phyloP scores from a whole-genome alignment of 2,113 vertebrate species.

The Glaucomys volans region DNA sequence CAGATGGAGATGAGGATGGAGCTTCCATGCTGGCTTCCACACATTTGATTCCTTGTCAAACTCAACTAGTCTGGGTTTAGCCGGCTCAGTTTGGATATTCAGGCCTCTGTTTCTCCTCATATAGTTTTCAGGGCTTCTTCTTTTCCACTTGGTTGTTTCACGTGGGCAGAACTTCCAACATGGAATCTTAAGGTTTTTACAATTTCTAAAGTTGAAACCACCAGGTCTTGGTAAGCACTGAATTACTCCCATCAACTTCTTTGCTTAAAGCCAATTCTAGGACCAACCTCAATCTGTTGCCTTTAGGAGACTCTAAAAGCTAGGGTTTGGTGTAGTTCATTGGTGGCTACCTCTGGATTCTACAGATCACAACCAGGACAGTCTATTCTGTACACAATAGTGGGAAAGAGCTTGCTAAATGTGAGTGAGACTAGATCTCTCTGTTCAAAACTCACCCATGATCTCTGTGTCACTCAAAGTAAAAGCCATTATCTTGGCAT shows the following conservation, averaged over 20 bases:
- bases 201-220: not conserved
- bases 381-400: not conserved
- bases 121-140: not conserved
- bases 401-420: not conserved
- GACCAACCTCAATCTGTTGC: not conserved
- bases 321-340: not conserved
- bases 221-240: not conserved
- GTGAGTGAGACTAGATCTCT: not conserved
- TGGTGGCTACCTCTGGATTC: too few species aligned
- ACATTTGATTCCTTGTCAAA: not conserved
- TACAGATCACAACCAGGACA: not conserved
- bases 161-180: not conserved
- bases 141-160: not conserved
- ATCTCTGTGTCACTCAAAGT: not conserved
- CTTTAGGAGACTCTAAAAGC: not conserved
- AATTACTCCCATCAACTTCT: not conserved
- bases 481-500: not conserved
- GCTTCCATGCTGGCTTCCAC: not conserved
- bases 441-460: not conserved
- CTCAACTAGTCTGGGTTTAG: not conserved
- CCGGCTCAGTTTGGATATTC: not conserved
- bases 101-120: not conserved
- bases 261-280: not conserved
- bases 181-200: not conserved
- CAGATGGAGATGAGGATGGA: not conserved